These are phyloP conservation scores for Tragelaphus scriptus DNA, from an alignment of 2,113 vertebrate genomes.

Conservation along the genomic window DNA sequence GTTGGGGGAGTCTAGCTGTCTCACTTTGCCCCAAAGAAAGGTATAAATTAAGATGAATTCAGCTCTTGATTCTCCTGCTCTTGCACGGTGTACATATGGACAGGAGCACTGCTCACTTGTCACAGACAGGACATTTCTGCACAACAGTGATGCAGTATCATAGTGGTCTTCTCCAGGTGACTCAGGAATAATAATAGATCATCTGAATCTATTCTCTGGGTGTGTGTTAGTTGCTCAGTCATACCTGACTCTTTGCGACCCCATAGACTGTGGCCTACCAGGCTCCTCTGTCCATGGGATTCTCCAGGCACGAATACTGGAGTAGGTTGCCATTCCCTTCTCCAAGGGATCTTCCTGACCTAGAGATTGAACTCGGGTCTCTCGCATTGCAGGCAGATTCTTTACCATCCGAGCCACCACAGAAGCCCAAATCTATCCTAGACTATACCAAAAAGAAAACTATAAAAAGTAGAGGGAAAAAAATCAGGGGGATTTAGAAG, in stretches of 20 bases:
- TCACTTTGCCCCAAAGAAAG: background rate
- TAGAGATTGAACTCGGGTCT: background rate
- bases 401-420: background rate
- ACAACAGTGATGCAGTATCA: background rate
- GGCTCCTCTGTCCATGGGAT: background rate
- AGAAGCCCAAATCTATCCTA: background rate
- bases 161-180: background rate
- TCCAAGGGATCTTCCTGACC: background rate
- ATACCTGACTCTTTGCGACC: background rate
- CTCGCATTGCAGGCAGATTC: background rate
- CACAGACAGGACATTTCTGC: background rate
- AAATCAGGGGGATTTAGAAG: background rate
- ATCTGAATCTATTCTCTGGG: background rate
- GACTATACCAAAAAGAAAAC: background rate
- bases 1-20: background rate
- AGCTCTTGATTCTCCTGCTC: background rate
- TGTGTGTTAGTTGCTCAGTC: background rate
- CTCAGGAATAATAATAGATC: background rate
- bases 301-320: background rate
- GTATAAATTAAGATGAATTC: background rate
- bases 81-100: background rate
- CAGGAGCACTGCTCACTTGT: background rate
- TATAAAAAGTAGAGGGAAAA: background rate
- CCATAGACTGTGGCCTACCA: background rate
- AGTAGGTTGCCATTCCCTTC: background rate